Conservation (phyloP, 2,888 invertebrate species). For the Sarcophaga rosellei region DNA sequence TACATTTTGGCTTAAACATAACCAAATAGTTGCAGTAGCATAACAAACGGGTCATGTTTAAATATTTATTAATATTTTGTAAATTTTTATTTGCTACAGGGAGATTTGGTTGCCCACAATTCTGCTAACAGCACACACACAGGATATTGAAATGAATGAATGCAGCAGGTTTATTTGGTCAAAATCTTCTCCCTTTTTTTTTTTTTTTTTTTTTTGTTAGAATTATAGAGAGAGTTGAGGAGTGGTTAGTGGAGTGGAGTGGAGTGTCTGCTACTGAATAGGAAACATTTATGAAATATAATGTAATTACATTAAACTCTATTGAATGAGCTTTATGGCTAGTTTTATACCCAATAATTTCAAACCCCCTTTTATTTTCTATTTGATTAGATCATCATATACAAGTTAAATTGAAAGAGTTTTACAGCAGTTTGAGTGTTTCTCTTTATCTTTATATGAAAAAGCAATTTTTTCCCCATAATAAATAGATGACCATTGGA, state of each 20-base stretch:
- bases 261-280: neutral
- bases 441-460: slow-evolving; percentile 1
- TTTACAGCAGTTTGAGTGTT: too few relatives aligned
- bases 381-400: slow-evolving; percentile 9
- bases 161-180: slow-evolving; percentile 25
- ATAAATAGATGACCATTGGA: slow-evolving; percentile 49
- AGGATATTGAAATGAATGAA: too few relatives aligned
- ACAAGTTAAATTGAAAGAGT: too few relatives aligned
- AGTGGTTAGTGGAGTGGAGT: too few relatives aligned
- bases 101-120: slow-evolving; percentile 13
- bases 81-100: slow-evolving; percentile 58
- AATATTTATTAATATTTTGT: slow-evolving; percentile 66
- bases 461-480: neutral
- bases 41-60: slow-evolving; percentile 35
- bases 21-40: slow-evolving; percentile 29
- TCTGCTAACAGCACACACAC: too few relatives aligned
- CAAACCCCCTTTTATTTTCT: slow-evolving; percentile 1
- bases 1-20: too few relatives aligned
- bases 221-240: neutral
- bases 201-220: neutral
- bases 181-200: slow-evolving; percentile 20
- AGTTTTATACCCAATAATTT: slow-evolving; percentile 1
- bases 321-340: slow-evolving; percentile 43
- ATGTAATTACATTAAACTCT: slow-evolving; percentile 64
- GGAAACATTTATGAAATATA: slow-evolving; percentile 49